phyloP scores from a whole-genome alignment of 2,888 invertebrate genomes.

The Aporophyla lueneburgensis region DNA sequence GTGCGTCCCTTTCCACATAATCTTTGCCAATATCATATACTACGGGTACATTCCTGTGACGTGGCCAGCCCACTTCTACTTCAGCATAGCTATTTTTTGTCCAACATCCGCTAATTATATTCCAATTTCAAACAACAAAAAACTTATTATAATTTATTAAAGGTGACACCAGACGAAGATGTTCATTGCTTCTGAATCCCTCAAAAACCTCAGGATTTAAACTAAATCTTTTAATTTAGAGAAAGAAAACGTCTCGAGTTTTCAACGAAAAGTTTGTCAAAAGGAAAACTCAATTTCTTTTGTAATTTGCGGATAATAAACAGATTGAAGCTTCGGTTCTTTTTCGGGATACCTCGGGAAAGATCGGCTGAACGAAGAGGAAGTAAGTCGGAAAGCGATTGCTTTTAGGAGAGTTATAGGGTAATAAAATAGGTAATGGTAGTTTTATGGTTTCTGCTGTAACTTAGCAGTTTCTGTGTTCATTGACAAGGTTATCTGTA shows the following conservation, averaged over 20 bases:
- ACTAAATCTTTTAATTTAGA: constrained; percentile 48
- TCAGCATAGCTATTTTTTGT: too few relatives aligned
- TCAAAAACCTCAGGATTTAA: constrained; percentile 30
- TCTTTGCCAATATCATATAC: too few relatives aligned
- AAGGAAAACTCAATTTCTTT: constrained; percentile 54
- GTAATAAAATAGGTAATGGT: constrained; percentile 38
- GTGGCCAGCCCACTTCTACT: too few relatives aligned
- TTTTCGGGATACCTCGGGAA: constrained; percentile 32
- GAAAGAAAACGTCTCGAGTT: constrained; percentile 31
- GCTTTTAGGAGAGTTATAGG: constrained; percentile 18
- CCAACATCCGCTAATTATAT: too few relatives aligned
- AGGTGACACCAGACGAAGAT: constrained; percentile 16
- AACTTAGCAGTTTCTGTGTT: constrained; percentile 10
- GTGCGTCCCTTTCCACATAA: too few relatives aligned
- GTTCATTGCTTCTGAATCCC: constrained; percentile 39
- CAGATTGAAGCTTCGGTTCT: constrained; percentile 37
- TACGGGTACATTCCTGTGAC: too few relatives aligned
- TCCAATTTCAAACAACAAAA: not conserved
- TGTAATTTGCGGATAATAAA: constrained; percentile 55
- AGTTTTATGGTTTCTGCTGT: constrained; percentile 27
- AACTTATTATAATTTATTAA: constrained; percentile 4
- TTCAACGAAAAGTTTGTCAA: constrained; percentile 33
- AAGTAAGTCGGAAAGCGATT: constrained; percentile 9
- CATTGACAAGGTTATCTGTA: constrained; percentile 3
- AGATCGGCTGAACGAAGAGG: constrained; percentile 18